phyloP scores from a whole-genome alignment of 2,797 vertebrate genomes.

The Emys orbicularis region DNA sequence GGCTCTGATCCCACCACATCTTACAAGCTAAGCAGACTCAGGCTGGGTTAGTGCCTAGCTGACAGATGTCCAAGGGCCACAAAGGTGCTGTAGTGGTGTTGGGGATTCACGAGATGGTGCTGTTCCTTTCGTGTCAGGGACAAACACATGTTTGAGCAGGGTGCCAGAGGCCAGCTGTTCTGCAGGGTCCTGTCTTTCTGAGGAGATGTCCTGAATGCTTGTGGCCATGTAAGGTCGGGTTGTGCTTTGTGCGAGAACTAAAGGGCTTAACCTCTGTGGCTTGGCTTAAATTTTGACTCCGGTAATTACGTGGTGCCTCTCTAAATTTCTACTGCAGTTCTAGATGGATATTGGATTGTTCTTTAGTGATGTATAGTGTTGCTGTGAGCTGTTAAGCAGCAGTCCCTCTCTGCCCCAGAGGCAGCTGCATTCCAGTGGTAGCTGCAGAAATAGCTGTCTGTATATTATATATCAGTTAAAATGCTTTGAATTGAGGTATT shows the following conservation, averaged over 20 bases:
- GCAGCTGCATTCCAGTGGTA: neutral
- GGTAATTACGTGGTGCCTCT: accelerated
- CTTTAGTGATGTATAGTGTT: neutral
- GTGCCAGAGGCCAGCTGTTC: neutral
- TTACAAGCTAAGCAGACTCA: neutral
- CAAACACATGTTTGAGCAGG: neutral
- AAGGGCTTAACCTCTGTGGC: accelerated
- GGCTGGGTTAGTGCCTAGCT: neutral
- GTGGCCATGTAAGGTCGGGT: neutral
- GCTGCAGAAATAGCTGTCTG: accelerated
- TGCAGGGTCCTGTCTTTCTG: neutral
- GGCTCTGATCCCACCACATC: neutral
- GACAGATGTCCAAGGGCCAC: neutral
- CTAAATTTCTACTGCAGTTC: neutral
- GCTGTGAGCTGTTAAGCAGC: accelerated
- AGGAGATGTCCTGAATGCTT: neutral
- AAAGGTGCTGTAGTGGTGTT: neutral
- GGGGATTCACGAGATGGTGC: neutral
- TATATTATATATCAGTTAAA: accelerated
- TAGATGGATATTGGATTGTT: accelerated
- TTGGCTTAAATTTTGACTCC: accelerated
- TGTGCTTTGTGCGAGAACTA: accelerated
- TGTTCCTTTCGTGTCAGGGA: neutral
- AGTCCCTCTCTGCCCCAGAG: accelerated
- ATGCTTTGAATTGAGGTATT: neutral